phyloP scores from a whole-genome alignment of 2,888 invertebrate genomes.

The Xestia c-nigrum region DNA sequence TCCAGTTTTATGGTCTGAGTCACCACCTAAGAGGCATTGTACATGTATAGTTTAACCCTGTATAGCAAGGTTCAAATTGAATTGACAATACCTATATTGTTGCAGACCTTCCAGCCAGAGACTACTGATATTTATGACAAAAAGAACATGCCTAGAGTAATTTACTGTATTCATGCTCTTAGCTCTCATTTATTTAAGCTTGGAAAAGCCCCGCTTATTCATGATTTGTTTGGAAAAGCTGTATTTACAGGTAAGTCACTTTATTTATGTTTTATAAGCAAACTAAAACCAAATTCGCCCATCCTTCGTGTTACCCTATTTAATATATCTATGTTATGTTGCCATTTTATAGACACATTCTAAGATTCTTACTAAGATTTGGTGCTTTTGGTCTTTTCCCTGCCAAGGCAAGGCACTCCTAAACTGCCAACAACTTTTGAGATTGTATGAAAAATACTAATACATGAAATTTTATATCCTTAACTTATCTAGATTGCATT shows the following conservation, averaged over 20 bases:
- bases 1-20: neutral
- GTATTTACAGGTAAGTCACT: constrained; percentile 91
- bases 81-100: constrained; percentile 43
- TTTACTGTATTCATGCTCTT: constrained; percentile 95
- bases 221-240: constrained; percentile 94
- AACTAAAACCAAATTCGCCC: neutral
- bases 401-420: no score
- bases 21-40: neutral
- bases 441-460: neutral
- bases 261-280: neutral
- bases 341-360: neutral
- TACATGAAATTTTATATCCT: neutral
- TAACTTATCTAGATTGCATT: neutral
- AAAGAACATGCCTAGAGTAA: constrained; percentile 94
- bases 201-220: constrained; percentile 94
- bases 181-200: constrained; percentile 92
- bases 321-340: neutral
- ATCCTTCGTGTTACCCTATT: neutral
- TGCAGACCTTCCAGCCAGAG: constrained; percentile 94
- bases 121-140: constrained; percentile 96
- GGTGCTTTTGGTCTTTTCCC: neutral
- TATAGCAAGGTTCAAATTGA: neutral
- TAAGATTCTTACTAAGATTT: neutral
- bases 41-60: neutral
- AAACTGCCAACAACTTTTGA: neutral